A percentile compares a stretch with the other conserved stretches of the same genome.
These are phyloP conservation scores for Petrolisthes cinctipes DNA, from an alignment of 2,888 invertebrate species.

Conservation along the genomic window DNA sequence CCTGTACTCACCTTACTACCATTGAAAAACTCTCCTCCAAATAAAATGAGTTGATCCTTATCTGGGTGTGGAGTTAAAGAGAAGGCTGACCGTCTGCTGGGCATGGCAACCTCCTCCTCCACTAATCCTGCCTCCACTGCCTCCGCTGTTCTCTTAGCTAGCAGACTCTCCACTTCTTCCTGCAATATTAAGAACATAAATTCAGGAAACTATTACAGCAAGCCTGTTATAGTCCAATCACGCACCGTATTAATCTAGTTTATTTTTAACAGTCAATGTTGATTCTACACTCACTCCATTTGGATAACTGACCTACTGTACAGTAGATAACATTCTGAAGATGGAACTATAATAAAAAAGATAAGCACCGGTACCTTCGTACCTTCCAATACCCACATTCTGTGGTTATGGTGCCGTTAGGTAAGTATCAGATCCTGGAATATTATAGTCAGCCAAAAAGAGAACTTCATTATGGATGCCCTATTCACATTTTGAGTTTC, in stretches of 20 bases:
- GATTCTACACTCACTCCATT: no score
- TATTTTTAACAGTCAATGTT: no score
- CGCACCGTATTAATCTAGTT: background rate
- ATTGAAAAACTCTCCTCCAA: constrained; percentile 92
- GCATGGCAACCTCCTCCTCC: constrained; percentile 71
- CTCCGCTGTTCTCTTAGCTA: background rate
- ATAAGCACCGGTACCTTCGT: no score
- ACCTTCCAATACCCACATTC: no score
- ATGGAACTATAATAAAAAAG: no score
- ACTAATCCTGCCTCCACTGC: background rate
- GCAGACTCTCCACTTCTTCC: background rate
- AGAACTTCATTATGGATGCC: no score
- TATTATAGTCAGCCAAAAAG: no score
- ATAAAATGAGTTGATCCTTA: constrained; percentile 87
- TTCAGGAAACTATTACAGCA: background rate
- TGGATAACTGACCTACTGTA: no score
- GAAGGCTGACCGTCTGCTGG: constrained; percentile 84
- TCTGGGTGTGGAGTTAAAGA: constrained; percentile 85
- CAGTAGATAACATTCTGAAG: no score
- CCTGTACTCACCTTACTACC: constrained; percentile 71
- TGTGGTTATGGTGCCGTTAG: no score
- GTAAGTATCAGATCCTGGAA: no score
- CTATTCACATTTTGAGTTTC: no score
- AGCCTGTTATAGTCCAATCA: background rate
- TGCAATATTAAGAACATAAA: background rate